These are phyloP conservation scores for Alentia gelatinosa DNA, from an alignment of 2,888 invertebrate genomes.

Conservation along the genomic window DNA sequence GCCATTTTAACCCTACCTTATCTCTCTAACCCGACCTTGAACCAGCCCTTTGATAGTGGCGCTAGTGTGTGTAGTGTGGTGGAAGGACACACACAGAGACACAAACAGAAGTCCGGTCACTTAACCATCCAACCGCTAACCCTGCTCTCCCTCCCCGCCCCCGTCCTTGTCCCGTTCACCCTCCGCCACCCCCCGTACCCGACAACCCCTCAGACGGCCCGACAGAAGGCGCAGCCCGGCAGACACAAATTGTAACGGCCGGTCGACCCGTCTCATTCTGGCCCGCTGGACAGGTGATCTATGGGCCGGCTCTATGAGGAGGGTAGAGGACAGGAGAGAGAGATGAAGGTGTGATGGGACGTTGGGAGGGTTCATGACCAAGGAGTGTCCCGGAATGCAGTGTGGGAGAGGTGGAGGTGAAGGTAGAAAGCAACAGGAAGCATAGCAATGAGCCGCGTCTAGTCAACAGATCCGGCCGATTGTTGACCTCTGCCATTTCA, in stretches of 20 bases:
- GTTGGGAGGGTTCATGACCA: background rate
- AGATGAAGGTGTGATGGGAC: background rate
- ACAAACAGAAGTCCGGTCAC: background rate
- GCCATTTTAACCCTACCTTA: too few relatives aligned
- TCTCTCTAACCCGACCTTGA: too few relatives aligned
- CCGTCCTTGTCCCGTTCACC: too few relatives aligned
- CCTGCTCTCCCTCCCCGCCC: background rate
- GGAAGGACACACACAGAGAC: too few relatives aligned
- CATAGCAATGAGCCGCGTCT: background rate
- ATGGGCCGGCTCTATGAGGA: background rate
- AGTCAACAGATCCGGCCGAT: too few relatives aligned
- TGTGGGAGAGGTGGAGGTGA: background rate
- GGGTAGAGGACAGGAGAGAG: slow-evolving; percentile 5
- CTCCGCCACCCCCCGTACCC: background rate
- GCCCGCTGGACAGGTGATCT: background rate
- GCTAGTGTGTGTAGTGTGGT: too few relatives aligned
- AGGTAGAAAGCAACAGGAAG: background rate
- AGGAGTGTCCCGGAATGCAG: background rate
- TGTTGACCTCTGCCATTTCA: too few relatives aligned
- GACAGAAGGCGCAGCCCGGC: background rate
- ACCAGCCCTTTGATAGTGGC: too few relatives aligned
- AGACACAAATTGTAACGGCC: slow-evolving; percentile 27
- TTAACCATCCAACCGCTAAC: background rate
- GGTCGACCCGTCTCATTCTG: background rate
- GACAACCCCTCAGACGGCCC: background rate